These are phyloP conservation scores for Rhabdomys pumilio DNA, from an alignment of 2,797 vertebrate genomes.

Conservation along the genomic window DNA sequence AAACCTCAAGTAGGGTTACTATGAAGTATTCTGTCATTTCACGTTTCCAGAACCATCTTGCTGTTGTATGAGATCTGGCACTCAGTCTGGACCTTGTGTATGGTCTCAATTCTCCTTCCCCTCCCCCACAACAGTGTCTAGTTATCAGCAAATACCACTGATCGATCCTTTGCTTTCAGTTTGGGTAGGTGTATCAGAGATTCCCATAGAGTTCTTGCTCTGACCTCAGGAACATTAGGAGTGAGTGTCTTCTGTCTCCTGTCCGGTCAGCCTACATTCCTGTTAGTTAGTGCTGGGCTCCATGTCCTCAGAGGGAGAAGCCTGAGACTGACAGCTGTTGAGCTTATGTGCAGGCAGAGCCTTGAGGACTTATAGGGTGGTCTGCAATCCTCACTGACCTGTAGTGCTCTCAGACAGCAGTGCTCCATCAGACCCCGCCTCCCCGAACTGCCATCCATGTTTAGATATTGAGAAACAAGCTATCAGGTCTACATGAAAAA, in stretches of 20 bases:
- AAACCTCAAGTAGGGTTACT: background rate
- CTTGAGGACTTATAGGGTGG: background rate
- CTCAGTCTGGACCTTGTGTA: background rate
- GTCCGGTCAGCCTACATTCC: background rate
- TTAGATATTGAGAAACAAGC: background rate
- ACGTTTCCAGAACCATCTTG: background rate
- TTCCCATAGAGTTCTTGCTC: background rate
- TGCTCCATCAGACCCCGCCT: rapidly evolving
- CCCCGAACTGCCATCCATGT: background rate
- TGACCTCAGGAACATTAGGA: background rate
- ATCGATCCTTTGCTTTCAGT: background rate
- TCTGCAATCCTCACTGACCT: background rate
- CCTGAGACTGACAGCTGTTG: background rate
- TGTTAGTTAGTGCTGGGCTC: background rate
- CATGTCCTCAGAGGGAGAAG: background rate
- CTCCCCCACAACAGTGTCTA: background rate
- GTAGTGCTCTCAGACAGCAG: background rate
- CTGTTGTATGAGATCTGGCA: background rate
- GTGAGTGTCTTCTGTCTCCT: background rate
- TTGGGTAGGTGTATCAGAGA: no score
- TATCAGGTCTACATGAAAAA: background rate
- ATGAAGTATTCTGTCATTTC: no score
- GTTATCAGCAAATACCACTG: background rate
- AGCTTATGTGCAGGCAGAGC: background rate
- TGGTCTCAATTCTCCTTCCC: background rate